Percentiles rank a stretch among this genome's conserved stretches.
These are phyloP conservation scores for Poecilia wingei DNA, from an alignment of 2,797 vertebrate genomes.

Conservation along the genomic window DNA sequence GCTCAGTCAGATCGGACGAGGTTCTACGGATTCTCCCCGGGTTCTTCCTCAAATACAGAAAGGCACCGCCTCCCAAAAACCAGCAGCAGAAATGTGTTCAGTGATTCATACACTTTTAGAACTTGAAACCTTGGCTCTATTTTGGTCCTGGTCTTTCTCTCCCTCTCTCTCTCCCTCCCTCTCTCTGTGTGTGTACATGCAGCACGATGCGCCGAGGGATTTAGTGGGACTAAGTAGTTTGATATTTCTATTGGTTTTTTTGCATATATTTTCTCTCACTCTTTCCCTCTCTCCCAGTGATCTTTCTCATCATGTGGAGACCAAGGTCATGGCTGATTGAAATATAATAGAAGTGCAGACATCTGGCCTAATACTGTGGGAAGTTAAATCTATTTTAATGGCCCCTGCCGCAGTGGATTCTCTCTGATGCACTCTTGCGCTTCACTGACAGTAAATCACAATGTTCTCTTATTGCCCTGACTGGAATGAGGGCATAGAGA, in stretches of 20 bases:
- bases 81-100: conserved; percentile 72
- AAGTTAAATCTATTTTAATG: conserved; percentile 86
- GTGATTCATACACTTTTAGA: conserved; percentile 80
- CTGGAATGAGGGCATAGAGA: conserved; percentile 84
- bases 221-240: conserved; percentile 78
- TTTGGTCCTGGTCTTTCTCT: conserved; percentile 63
- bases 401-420: conserved; percentile 79
- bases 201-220: conserved; percentile 69
- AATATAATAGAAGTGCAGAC: conserved; percentile 86
- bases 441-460: conserved; percentile 85
- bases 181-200: conserved; percentile 55
- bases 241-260: conserved; percentile 81
- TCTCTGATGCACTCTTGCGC: conserved; percentile 82
- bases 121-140: conserved; percentile 79
- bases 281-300: conserved; percentile 67
- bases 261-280: conserved; percentile 66
- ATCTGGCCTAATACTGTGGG: conserved; percentile 85
- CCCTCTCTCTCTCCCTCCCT: conserved; percentile 17
- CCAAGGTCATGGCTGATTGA: conserved; percentile 85
- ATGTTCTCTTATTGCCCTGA: conserved; percentile 84
- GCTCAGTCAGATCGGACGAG: background rate
- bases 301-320: conserved; percentile 80
- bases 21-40: conserved; percentile 17
- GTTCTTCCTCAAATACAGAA: conserved; percentile 52
- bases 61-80: conserved; percentile 44